Base-by-base conservation (phyloP, 2,888 invertebrate species). In the Cantharis nigra region DNA sequence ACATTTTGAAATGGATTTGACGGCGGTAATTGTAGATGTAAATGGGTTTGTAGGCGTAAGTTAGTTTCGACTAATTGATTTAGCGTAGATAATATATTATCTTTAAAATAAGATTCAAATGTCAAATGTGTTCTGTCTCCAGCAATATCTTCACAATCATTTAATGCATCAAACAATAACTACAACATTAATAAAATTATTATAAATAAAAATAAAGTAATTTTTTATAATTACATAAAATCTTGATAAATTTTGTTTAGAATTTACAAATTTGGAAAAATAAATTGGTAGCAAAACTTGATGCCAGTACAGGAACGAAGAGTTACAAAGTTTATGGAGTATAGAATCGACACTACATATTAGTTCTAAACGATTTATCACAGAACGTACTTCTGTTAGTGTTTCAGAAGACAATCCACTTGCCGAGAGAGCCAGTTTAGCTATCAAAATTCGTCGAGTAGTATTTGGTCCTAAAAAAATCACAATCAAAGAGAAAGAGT, bases 51-150 rank as follows among this genome's bases (percentile, higher is more conserved):
- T 30, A 98, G 89, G 18, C 99, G 93, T 72, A 99, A 90, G 87
- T 97, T 97, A 0, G 95, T 97, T 90, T 99, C 99, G 80, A 99
- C 94, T 84, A 94, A 93, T 83, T 94, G 94, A 86, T 97, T 96
- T 30, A 97, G 89, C 63, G 94, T 94, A 81, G 93, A 91, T 28
- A 95, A 87, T 69, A 94, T 89, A 83, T 91, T 90, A 71, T 90
- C 90, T 72, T 91, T 89, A 63, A 94, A 89, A 76, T 90, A 87
- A 69, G 85, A 86, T 81, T 87, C 87, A 16, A 89, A 85, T 74
- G 86, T 86, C 72, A 85, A 84, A 71, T 89, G 83, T 83, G 91
- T 89, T 72, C 88, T 86, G 23, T 81, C 80, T 73, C 79, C 82
- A 11, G 79, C 79, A 33, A 83, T 78, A 71, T 77, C 75, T 72